phyloP scores from a whole-genome alignment of 2,113 vertebrate genomes.

The Coracopsis vasa region DNA sequence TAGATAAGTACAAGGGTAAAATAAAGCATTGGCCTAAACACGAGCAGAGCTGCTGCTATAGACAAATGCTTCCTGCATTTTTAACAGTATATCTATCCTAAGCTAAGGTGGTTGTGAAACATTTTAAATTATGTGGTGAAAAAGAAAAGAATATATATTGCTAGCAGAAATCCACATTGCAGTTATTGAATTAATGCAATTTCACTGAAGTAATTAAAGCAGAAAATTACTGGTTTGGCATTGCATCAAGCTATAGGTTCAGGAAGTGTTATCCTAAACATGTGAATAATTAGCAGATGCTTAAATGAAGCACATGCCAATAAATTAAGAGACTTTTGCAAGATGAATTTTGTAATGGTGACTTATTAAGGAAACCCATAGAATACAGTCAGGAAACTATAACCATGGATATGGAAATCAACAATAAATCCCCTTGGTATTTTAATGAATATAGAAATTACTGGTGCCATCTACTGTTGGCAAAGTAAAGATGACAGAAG shows the following conservation, averaged over 20 bases:
- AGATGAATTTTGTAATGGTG: constrained; percentile 37
- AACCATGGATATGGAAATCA: not conserved
- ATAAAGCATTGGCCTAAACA: not conserved
- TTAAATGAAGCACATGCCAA: constrained; percentile 47
- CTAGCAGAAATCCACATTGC: constrained; percentile 41
- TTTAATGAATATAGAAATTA: constrained; percentile 37
- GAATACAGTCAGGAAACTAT: not conserved
- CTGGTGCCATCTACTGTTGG: constrained; percentile 66
- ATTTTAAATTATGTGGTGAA: not conserved
- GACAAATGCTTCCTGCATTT: not conserved
- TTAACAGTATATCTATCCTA: not conserved
- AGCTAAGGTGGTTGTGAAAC: not conserved
- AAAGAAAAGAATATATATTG: not conserved
- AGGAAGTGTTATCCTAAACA: constrained; percentile 51
- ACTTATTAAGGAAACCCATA: constrained; percentile 9
- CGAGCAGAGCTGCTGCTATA: not conserved
- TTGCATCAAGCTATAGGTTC: constrained; percentile 67
- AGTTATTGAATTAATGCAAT: constrained; percentile 50
- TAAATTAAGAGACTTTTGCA: constrained; percentile 57
- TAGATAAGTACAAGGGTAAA: not conserved
- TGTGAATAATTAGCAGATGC: constrained; percentile 53
- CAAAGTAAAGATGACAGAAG: not conserved
- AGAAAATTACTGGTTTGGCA: constrained; percentile 57
- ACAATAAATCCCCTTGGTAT: not conserved
- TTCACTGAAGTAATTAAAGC: constrained; percentile 62